Percentiles rank a stretch among this genome's conserved stretches.
Conservation (phyloP, 2,113 vertebrate genomes). For the Prinia subflava region DNA sequence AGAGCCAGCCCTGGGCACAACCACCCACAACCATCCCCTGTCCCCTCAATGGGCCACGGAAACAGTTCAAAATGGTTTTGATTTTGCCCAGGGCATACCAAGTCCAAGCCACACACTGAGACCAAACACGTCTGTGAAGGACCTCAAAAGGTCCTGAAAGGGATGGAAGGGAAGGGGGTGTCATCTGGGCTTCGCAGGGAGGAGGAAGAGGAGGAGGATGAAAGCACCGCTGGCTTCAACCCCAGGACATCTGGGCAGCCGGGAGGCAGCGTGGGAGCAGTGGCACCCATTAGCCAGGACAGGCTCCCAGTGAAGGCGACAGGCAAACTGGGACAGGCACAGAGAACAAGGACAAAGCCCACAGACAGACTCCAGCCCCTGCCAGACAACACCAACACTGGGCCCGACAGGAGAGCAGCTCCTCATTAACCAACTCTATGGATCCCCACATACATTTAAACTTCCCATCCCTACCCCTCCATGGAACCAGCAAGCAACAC, state of each 20-base stretch:
- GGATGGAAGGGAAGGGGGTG: not conserved
- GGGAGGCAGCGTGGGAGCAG: not conserved
- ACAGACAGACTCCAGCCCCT: not conserved
- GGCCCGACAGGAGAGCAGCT: not conserved
- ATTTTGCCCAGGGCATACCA: not conserved
- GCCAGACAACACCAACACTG: not conserved
- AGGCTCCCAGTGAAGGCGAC: accelerated
- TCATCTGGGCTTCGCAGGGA: not conserved
- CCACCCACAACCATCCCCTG: not conserved
- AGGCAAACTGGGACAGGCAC: not conserved
- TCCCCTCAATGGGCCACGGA: not conserved
- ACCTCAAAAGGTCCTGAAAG: not conserved
- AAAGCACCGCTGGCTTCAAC: not conserved
- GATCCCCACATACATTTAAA: accelerated
- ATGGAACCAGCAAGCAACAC: accelerated
- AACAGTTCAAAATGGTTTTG: not conserved
- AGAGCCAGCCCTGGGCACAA: not conserved
- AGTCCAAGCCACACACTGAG: conserved; percentile 24
- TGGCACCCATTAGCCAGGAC: not conserved
- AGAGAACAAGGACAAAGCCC: not conserved
- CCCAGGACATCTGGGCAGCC: not conserved
- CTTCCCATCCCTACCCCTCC: not conserved
- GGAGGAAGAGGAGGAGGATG: not conserved
- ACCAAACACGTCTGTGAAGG: not conserved
- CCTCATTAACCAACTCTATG: not conserved